Evolutionary conservation across 2,888 invertebrate species (phyloP), one percentile per base, ranked within the genome.

Genomic region (Mesopsocus fuscifrons): DNA sequence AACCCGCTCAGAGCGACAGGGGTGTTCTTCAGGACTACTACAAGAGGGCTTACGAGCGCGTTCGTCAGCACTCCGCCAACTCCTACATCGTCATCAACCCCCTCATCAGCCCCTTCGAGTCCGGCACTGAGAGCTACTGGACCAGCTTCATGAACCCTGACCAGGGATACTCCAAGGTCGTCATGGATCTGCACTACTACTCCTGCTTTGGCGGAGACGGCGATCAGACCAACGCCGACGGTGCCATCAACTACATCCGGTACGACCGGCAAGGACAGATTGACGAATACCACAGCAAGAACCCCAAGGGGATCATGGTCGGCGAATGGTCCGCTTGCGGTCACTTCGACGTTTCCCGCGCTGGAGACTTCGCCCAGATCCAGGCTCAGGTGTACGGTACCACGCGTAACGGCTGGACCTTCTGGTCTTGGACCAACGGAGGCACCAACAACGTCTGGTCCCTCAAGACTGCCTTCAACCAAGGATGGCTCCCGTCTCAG

Each of bases 151-250:
- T 38, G 38, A 38, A 38, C 21, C 38, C 38, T 6, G 38, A 38
- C 21, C 38, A 38, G 20, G 38, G 38, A 3, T 38, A 38, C 38
- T 5, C 3, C 18, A 38, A 38, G 20, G 38, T 38, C 9, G 38
- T 15, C 18, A 38, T 38, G 38, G 38, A 38, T 38, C 38, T 38
- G 13, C 38, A 38, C 21, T 38, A 38, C 18, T 38, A 38, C 38
- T 38, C 38, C 5, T 38, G 38, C 38, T 38, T 38, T 17, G 38
- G 38, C 6, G 38, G 38, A 3, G 20, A 17, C 3, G 38, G 38
- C 13, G 38, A 38, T 11, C 17, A 6, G 13, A 38, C 38, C 4
- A 38, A 38, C 21, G 5, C 38, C 18, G 38, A 38, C 20, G 17
- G 20, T 17, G 21, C 17, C 38, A 38, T 38, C 21, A 18, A 5